These are phyloP conservation scores for Volucella bombylans DNA, from an alignment of 2,888 invertebrate genomes.

Conservation along the genomic window DNA sequence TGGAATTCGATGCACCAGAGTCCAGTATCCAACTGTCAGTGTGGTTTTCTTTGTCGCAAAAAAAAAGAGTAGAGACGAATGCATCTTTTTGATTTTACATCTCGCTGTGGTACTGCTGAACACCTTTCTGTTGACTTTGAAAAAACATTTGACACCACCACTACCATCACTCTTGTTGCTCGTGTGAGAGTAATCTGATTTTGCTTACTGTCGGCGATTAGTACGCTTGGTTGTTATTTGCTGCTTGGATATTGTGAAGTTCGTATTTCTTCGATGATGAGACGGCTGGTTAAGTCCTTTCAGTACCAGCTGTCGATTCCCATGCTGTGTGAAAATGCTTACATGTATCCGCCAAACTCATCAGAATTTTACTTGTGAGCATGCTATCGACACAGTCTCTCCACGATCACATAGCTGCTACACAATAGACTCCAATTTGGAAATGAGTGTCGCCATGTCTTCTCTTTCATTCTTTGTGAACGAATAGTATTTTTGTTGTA, in stretches of 20 bases:
- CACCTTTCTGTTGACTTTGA: conserved; percentile 10
- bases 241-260: conserved; percentile 6
- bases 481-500: too few relatives aligned
- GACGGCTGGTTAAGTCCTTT: conserved; percentile 28
- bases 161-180: background rate
- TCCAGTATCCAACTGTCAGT: conserved; percentile 57
- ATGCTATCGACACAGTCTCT: conserved; percentile 59
- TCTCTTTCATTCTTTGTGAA: too few relatives aligned
- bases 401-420: conserved; percentile 54
- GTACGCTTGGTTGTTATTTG: conserved; percentile 28
- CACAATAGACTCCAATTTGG: conserved; percentile 48
- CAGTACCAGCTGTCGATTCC: conserved; percentile 36
- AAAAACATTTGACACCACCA: conserved; percentile 57
- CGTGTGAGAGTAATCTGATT: conserved; percentile 7
- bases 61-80: background rate
- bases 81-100: background rate
- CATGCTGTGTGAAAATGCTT: conserved; percentile 53
- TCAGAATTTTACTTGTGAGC: conserved; percentile 37
- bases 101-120: background rate
- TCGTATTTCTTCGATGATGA: conserved; percentile 30
- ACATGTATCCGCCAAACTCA: conserved; percentile 32
- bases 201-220: conserved; percentile 9
- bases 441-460: conserved; percentile 61
- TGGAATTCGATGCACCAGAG: conserved; percentile 62
- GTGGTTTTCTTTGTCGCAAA: background rate